Evolutionary conservation across 2,797 vertebrate genomes (phyloP), one percentile per base, ranked within the genome.

Genomic region (Holocentrus rufus): DNA sequence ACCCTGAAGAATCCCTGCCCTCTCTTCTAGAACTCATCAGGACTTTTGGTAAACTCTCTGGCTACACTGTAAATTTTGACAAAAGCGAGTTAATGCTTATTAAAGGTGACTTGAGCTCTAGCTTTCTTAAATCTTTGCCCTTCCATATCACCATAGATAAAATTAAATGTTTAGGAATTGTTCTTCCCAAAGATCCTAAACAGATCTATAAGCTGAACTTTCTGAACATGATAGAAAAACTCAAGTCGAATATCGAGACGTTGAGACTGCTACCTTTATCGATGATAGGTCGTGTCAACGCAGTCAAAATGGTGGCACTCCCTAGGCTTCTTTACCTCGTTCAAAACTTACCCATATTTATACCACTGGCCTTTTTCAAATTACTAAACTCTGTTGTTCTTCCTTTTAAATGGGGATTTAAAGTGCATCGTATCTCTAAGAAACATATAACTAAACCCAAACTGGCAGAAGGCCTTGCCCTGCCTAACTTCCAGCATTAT

Each of bases 141-240:
- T 55, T 56, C 7, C 36, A 46, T 6, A 31, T 67, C 30, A 15
- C 34, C 13, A 31, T 17, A 56, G 52, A 67, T 46, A n/a, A 67
- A 25, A 54, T 65, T 0, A 42, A 56, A 9, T 46, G 46, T 30
- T 22, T 67, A n/a, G 22, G 25, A 4, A 17, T 67, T 13, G 4
- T 15, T 7, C 6, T 54, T 31, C 50, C 34, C 18, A 66, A 55
- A 56, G 53, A 46, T 7, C 17, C 25, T 39, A 68, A 68, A 20
- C 6, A 31, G 4, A 57, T 68, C 31, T 67, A 47, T 15, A 31
- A 56, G 1, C 2, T 42, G 25, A 56, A 46, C 5, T 54, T 4
- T 14, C 5, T n/a, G n/a, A n/a, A n/a, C n/a, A n/a, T 57, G 18
- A 46, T 27, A 15, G 31, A 52, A 5, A 65, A 52, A 36, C 5